phyloP scores from a whole-genome alignment of 2,888 invertebrate species.

The Andrena dorsata region DNA sequence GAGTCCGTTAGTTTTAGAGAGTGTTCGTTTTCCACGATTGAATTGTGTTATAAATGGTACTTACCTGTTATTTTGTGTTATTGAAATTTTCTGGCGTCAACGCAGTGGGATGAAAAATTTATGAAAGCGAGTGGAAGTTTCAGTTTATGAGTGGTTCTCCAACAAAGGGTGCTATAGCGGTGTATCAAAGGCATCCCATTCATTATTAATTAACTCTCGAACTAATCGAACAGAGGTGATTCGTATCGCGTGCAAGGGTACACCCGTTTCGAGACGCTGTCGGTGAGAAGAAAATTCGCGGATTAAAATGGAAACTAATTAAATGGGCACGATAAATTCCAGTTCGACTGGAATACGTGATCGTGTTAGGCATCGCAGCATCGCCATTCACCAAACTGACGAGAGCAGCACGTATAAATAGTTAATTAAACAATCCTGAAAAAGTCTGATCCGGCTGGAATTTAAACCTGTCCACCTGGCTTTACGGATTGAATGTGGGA shows the following conservation, averaged over 20 bases:
- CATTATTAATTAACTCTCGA: slow-evolving; percentile 24
- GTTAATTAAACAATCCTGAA: slow-evolving; percentile 54
- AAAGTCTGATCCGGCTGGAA: slow-evolving; percentile 32
- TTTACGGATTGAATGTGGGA: background rate
- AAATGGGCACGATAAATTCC: slow-evolving; percentile 51
- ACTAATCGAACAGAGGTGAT: slow-evolving; percentile 19
- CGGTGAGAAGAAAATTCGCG: slow-evolving; percentile 21
- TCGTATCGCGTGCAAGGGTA: background rate
- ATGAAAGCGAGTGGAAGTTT: background rate
- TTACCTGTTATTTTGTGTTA: too few relatives aligned
- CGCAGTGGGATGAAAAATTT: too few relatives aligned
- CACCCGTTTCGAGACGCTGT: slow-evolving; percentile 6
- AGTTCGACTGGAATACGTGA: slow-evolving; percentile 27
- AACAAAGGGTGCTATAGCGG: background rate
- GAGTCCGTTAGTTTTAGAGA: too few relatives aligned
- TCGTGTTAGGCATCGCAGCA: slow-evolving; percentile 5
- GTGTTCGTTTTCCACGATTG: background rate
- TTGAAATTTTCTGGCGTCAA: too few relatives aligned
- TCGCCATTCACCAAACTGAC: slow-evolving; percentile 33
- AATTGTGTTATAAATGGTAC: too few relatives aligned
- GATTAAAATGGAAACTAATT: slow-evolving; percentile 42
- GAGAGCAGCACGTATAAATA: slow-evolving; percentile 42
- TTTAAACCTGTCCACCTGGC: slow-evolving; percentile 8
- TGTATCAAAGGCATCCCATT: background rate
- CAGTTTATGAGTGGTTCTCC: background rate